Evolutionary conservation across 2,113 vertebrate genomes (phyloP).

Genomic region (Phalacrocorax pelagicus): DNA sequence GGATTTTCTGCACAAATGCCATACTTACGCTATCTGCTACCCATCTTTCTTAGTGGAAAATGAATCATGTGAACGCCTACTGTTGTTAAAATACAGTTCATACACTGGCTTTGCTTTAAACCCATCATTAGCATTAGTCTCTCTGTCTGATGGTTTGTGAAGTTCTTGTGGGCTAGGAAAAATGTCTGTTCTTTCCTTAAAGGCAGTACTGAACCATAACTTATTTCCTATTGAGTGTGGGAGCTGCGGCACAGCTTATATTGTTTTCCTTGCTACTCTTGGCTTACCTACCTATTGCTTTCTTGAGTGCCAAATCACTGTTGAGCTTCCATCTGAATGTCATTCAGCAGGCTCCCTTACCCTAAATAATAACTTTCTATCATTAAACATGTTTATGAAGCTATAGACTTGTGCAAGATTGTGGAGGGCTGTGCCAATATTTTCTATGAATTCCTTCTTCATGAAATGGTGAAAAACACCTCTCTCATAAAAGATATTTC

Average conservation of each 20-base stretch:
- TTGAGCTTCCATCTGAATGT: not conserved
- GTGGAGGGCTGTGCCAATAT: not conserved
- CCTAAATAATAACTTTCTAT: not conserved
- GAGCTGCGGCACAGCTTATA: not conserved
- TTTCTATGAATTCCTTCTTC: not conserved
- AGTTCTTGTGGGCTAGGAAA: not conserved
- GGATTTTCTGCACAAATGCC: not conserved
- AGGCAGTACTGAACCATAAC: not conserved
- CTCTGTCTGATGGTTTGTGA: not conserved
- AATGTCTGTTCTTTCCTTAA: not conserved
- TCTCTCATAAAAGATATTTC: not conserved
- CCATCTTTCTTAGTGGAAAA: not conserved
- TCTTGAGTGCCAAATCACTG: not conserved
- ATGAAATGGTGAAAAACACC: not conserved
- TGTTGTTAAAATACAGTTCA: not conserved
- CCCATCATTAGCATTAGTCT: not conserved
- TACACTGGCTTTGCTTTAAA: not conserved
- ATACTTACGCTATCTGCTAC: rapidly evolving
- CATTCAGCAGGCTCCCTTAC: not conserved
- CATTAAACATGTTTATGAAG: not conserved
- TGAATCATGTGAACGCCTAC: not conserved
- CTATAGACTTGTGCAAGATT: not conserved
- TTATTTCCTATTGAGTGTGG: not conserved
- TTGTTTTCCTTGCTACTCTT: not conserved
- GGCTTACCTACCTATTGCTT: not conserved